A percentile compares a stretch with the other conserved stretches of the same genome.
These are phyloP conservation scores for Serrognathus titanus DNA, from an alignment of 2,888 invertebrate species.

Conservation along the genomic window DNA sequence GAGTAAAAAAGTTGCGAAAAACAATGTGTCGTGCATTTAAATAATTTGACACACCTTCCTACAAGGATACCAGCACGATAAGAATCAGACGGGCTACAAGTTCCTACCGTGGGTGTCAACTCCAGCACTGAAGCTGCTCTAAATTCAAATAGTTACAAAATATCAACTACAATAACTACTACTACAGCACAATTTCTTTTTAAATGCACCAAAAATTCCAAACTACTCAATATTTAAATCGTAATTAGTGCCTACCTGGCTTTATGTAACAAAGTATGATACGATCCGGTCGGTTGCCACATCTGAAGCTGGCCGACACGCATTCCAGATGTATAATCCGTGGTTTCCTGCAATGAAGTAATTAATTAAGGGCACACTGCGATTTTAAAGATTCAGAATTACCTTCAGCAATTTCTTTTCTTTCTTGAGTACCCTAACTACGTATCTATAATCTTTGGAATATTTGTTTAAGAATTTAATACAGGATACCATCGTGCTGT, in stretches of 20 bases:
- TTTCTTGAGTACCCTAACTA: slow-evolving; percentile 79
- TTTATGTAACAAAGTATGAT: slow-evolving; percentile 39
- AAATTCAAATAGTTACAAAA: slow-evolving; percentile 7
- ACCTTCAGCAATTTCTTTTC: slow-evolving; percentile 90
- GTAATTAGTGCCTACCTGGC: slow-evolving; percentile 36
- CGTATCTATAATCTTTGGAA: slow-evolving; percentile 92
- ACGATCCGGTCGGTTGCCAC: slow-evolving; percentile 55
- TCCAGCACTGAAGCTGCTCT: slow-evolving; percentile 9
- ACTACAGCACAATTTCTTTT: slow-evolving; percentile 1
- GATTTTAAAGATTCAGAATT: slow-evolving; percentile 22
- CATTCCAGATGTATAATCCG: slow-evolving; percentile 65
- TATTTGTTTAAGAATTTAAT: slow-evolving; percentile 81
- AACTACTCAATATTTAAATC: slow-evolving; percentile 1
- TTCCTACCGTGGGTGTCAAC: slow-evolving; percentile 36
- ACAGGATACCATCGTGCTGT: slow-evolving; percentile 75
- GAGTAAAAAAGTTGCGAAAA: neutral
- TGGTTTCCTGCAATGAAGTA: slow-evolving; percentile 58
- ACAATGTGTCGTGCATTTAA: neutral
- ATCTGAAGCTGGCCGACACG: slow-evolving; percentile 65
- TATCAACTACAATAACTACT: slow-evolving; percentile 4
- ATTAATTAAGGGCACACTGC: neutral
- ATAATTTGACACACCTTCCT: slow-evolving; percentile 38
- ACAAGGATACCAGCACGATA: slow-evolving; percentile 36
- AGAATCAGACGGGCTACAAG: slow-evolving; percentile 44
- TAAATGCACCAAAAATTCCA: neutral